Percentiles rank a stretch among this genome's conserved stretches.
These are phyloP conservation scores for Clusia tigrina DNA, from an alignment of 2,888 invertebrate genomes.

Conservation along the genomic window DNA sequence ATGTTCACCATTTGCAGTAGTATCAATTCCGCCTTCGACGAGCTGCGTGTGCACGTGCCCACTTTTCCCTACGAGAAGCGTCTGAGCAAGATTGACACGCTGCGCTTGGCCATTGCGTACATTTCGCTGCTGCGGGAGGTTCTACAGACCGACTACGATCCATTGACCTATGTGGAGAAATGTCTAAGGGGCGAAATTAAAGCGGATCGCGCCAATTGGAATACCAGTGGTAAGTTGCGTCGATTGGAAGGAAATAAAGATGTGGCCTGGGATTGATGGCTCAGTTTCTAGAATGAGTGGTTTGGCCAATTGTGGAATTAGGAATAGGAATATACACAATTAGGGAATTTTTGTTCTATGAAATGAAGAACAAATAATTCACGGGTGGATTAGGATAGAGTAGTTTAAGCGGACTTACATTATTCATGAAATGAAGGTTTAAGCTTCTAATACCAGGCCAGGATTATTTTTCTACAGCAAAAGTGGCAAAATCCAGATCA, in stretches of 20 bases:
- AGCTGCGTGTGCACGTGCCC: slow-evolving; percentile 95
- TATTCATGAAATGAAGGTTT: too few species aligned
- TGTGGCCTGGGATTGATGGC: too few species aligned
- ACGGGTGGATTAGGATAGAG: too few species aligned
- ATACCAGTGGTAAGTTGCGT: slow-evolving; percentile 87
- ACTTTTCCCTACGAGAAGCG: slow-evolving; percentile 99
- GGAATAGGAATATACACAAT: too few species aligned
- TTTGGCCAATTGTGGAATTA: too few species aligned
- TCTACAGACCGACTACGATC: slow-evolving; percentile 87
- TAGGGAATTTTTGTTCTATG: too few species aligned
- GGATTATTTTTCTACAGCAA: too few species aligned
- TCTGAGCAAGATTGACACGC: slow-evolving; percentile 97
- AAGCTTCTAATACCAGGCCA: too few species aligned
- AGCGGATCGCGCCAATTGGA: slow-evolving; percentile 91
- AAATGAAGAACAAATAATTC: too few species aligned
- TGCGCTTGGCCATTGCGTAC: slow-evolving; percentile 96
- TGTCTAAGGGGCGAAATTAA: slow-evolving; percentile 90
- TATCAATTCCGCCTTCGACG: slow-evolving; percentile 99
- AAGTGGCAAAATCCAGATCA: too few species aligned
- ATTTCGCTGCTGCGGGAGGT: slow-evolving; percentile 92
- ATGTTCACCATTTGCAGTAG: slow-evolving; percentile 88
- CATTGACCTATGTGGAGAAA: slow-evolving; percentile 91
- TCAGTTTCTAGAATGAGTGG: too few species aligned
- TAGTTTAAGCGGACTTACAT: too few species aligned
- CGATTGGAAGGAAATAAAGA: neutral